Percentiles rank a stretch among this genome's conserved stretches.
Conservation (phyloP, 2,113 vertebrate species). For the Alethe diademata region DNA sequence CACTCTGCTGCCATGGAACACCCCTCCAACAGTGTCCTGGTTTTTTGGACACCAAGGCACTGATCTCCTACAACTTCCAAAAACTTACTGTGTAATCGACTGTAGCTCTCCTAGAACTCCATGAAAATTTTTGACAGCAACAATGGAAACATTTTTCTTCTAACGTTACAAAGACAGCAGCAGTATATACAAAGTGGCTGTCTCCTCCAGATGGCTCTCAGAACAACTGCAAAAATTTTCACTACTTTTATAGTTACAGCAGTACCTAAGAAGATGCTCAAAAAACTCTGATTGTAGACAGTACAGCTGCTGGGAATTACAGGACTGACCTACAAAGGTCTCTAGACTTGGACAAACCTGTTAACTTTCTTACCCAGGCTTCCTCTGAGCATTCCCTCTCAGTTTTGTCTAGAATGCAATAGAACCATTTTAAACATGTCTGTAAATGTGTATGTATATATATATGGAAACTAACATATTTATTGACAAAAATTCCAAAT, state of each 20-base stretch:
- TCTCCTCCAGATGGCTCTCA: background rate
- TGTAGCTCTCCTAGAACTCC: background rate
- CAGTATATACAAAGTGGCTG: background rate
- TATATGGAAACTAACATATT: background rate
- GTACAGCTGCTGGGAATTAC: background rate
- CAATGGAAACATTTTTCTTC: background rate
- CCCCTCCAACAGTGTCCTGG: background rate
- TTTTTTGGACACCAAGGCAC: background rate
- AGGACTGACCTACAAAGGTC: background rate
- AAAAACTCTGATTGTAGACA: background rate
- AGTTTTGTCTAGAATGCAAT: background rate
- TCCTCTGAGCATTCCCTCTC: background rate
- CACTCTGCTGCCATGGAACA: background rate
- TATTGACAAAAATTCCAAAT: background rate
- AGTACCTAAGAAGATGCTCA: background rate
- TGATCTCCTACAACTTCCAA: background rate
- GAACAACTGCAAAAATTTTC: background rate
- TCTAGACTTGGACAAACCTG: background rate
- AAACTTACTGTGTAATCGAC: background rate
- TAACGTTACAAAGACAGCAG: background rate
- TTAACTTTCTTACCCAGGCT: background rate
- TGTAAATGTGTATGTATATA: background rate
- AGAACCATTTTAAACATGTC: background rate
- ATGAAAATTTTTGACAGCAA: background rate
- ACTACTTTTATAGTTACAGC: background rate